Evolutionary conservation across 2,113 vertebrate species (phyloP).

Genomic region (Galemys pyrenaicus): DNA sequence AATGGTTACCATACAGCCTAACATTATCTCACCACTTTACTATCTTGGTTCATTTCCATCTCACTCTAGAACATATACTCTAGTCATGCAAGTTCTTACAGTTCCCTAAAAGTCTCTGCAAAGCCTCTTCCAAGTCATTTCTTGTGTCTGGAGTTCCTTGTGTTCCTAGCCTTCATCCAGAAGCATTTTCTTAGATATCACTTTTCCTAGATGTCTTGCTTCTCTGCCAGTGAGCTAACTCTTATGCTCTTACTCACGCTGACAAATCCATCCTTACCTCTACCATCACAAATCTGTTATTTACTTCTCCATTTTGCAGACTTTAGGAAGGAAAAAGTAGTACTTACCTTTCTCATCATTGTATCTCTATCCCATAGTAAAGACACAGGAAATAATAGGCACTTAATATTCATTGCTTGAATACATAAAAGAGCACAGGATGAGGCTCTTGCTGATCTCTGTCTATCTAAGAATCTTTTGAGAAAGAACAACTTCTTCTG

Average conservation of each 20-base stretch:
- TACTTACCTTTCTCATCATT: not conserved
- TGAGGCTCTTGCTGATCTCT: not conserved
- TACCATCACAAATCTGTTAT: not conserved
- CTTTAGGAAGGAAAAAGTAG: not conserved
- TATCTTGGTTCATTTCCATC: not conserved
- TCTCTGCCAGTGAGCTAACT: not conserved
- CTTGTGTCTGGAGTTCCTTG: not conserved
- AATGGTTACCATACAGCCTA: not conserved
- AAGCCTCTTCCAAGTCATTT: not conserved
- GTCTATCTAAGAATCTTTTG: not conserved
- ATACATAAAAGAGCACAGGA: not conserved
- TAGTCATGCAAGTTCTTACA: not conserved
- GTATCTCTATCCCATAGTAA: not conserved
- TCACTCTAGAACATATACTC: not conserved
- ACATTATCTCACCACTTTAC: not conserved
- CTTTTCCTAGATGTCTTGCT: not conserved
- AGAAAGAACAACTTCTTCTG: not conserved
- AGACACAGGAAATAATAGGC: not conserved
- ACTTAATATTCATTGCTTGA: not conserved
- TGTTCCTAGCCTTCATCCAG: not conserved
- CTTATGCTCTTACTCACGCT: rapidly evolving
- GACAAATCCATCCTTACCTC: not conserved
- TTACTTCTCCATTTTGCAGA: not conserved
- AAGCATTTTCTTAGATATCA: not conserved
- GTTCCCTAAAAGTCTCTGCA: not conserved